Evolutionary conservation across 2,113 vertebrate genomes (phyloP).

Genomic region (Mellivora capensis): DNA sequence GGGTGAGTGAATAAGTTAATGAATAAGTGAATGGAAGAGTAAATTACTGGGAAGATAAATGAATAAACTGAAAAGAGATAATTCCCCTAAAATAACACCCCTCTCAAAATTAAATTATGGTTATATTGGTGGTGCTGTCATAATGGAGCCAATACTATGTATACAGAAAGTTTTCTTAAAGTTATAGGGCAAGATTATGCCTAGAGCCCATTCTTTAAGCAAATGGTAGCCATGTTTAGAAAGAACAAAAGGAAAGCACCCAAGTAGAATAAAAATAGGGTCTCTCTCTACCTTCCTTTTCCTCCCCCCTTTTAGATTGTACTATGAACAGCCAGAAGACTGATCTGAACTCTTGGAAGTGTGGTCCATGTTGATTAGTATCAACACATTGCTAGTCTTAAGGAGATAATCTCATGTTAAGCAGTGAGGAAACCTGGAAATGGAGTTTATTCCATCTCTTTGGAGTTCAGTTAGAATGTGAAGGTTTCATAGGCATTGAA

Average conservation of each 20-base stretch:
- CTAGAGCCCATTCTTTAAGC: neutral
- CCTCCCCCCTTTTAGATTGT: neutral
- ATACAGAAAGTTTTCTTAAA: neutral
- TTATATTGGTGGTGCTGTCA: neutral
- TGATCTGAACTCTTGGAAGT: neutral
- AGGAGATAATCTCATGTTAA: neutral
- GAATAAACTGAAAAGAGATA: neutral
- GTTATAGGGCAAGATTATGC: neutral
- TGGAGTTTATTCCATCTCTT: neutral
- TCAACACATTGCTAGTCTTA: neutral
- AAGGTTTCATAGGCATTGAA: neutral
- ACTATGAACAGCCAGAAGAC: neutral
- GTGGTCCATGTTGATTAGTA: neutral
- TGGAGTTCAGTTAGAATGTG: neutral
- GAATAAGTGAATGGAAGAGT: neutral
- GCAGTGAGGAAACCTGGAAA: neutral
- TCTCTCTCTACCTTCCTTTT: neutral
- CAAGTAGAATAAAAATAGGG: neutral
- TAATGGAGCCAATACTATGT: neutral
- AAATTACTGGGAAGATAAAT: neutral
- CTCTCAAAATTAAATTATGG: neutral
- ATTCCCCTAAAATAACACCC: neutral
- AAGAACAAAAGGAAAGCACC: neutral
- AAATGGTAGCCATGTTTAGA: neutral
- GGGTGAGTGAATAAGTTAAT: neutral